Conservation (phyloP, 1,140 invertebrate genomes). For the Epicauta chinensis region DNA sequence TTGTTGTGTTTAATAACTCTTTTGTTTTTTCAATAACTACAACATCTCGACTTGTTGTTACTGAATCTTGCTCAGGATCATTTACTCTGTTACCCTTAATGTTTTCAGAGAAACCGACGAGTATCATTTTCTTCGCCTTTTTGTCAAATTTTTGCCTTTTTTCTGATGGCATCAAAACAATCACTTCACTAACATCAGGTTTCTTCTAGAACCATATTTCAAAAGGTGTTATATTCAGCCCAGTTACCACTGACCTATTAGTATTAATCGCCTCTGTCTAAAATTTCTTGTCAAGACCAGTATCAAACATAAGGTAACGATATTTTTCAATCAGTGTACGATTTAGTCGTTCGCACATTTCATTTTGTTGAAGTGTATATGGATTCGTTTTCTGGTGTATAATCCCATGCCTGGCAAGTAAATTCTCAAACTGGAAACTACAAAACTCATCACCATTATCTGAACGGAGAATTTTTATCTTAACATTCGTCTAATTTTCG, state of each 20-base stretch:
- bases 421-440: conserved; percentile 23
- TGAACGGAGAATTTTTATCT: conserved; percentile 8
- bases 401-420: conserved; percentile 26
- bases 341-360: conserved; percentile 38
- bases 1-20: conserved; percentile 8
- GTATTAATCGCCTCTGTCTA: conserved; percentile 42
- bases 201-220: conserved; percentile 29
- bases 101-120: conserved; percentile 24
- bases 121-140: conserved; percentile 27
- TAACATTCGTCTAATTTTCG: conserved; percentile 6
- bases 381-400: conserved; percentile 13
- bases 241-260: conserved; percentile 32
- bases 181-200: conserved; percentile 29
- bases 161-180: conserved; percentile 34
- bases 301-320: conserved; percentile 33
- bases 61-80: conserved; percentile 27
- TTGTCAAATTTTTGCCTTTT: conserved; percentile 28
- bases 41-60: conserved; percentile 33
- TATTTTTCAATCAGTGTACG: conserved; percentile 37
- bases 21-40: conserved; percentile 28
- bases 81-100: conserved; percentile 25
- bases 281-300: conserved; percentile 27
- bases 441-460: conserved; percentile 30
- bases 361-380: conserved; percentile 41
- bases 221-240: conserved; percentile 22